Conservation (phyloP, 2,797 vertebrate species). For the Gymnoscopelus braueri region DNA sequence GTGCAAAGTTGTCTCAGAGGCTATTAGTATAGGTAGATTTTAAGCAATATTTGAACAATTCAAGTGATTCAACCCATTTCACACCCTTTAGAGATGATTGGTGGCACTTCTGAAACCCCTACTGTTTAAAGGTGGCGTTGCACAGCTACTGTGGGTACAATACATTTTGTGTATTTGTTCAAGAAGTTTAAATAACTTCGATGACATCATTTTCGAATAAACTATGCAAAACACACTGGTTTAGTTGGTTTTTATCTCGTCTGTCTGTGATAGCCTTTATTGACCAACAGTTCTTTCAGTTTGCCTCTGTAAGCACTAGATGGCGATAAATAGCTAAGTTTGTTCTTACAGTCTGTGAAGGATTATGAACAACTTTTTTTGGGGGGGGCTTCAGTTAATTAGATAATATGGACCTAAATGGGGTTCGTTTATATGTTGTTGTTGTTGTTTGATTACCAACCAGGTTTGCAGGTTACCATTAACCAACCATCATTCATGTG, state of each 20-base stretch:
- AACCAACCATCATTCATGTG: too few species aligned
- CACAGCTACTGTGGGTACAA: background rate
- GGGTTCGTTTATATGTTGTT: constrained; percentile 12
- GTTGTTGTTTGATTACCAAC: background rate
- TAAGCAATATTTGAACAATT: too few species aligned
- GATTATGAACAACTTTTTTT: constrained; percentile 2
- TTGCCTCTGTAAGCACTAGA: constrained; percentile 68
- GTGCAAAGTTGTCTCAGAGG: too few species aligned
- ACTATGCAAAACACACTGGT: background rate
- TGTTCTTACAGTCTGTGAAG: background rate
- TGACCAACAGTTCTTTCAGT: constrained; percentile 10
- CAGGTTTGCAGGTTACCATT: too few species aligned
- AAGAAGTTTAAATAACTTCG: background rate
- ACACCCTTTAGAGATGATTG: too few species aligned
- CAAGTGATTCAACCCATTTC: too few species aligned
- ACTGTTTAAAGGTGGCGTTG: too few species aligned
- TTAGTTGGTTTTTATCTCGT: constrained; percentile 1
- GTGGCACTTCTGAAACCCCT: too few species aligned
- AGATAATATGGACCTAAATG: constrained; percentile 2
- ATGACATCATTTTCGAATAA: background rate
- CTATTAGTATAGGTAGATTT: too few species aligned
- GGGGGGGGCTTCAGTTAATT: constrained; percentile 19
- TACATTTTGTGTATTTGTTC: background rate
- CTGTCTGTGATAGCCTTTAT: too few species aligned
- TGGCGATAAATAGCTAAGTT: constrained; percentile 68